phyloP scores from a whole-genome alignment of 2,888 invertebrate species.

The Drosophila maculinotata region DNA sequence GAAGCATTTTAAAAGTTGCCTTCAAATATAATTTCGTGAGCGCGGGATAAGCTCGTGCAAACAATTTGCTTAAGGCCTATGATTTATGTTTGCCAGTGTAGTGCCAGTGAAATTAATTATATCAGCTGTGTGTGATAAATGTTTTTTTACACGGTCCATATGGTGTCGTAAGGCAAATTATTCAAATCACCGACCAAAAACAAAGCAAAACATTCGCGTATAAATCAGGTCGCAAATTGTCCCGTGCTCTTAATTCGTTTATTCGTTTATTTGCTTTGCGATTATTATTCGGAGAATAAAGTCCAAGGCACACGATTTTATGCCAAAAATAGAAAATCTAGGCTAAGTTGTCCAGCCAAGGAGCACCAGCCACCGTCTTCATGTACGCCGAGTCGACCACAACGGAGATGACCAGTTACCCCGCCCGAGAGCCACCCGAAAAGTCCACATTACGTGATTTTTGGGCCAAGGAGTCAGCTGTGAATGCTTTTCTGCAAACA shows the following conservation, averaged over 20 bases:
- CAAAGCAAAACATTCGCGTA: constrained; percentile 46
- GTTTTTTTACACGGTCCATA: constrained; percentile 55
- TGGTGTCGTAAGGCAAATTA: constrained; percentile 49
- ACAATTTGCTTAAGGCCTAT: constrained; percentile 35
- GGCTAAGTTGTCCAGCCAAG: constrained; percentile 57
- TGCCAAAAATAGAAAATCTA: constrained; percentile 61
- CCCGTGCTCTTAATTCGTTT: constrained; percentile 78
- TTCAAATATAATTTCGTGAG: constrained; percentile 43
- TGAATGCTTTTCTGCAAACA: constrained; percentile 81
- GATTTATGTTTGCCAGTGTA: constrained; percentile 53
- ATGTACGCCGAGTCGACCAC: constrained; percentile 78
- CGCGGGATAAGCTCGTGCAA: constrained; percentile 29
- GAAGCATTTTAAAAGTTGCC: constrained; percentile 29
- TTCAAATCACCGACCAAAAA: constrained; percentile 60
- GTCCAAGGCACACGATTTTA: constrained; percentile 57
- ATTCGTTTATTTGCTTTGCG: constrained; percentile 32
- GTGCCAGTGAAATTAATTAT: constrained; percentile 73
- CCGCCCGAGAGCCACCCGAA: constrained; percentile 65
- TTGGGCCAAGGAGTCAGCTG: constrained; percentile 83
- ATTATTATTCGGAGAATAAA: constrained; percentile 35
- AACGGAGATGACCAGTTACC: constrained; percentile 78
- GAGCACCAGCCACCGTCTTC: constrained; percentile 20
- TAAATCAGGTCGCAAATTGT: constrained; percentile 70
- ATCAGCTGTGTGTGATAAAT: constrained; percentile 74
- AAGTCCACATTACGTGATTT: constrained; percentile 78